Conservation (phyloP, 2,888 invertebrate species). For the Anagyrus pseudococci region DNA sequence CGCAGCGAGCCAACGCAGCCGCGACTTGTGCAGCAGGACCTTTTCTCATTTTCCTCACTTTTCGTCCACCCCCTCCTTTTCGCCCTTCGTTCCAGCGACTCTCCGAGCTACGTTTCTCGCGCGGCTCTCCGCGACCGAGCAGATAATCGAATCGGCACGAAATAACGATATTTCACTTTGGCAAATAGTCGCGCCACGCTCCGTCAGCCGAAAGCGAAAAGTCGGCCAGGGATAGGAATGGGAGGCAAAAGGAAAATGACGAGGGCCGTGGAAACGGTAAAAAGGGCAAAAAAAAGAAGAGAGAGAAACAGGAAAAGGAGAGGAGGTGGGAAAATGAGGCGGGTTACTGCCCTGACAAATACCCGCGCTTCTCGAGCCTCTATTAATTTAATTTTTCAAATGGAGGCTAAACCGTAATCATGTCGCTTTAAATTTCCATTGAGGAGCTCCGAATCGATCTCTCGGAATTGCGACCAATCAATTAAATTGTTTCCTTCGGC, state of each 20-base stretch:
- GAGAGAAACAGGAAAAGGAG: too few relatives aligned
- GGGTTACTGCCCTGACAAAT: constrained; percentile 8
- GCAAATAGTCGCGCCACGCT: constrained; percentile 32
- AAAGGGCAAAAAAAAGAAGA: too few relatives aligned
- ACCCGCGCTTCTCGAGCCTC: constrained; percentile 2
- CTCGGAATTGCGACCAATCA: too few relatives aligned
- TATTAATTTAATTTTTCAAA: constrained; percentile 25
- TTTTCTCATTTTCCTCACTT: too few relatives aligned
- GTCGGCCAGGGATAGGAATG: neutral
- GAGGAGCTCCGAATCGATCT: too few relatives aligned
- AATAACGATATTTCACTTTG: constrained; percentile 37
- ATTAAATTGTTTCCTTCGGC: too few relatives aligned
- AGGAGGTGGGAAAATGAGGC: constrained; percentile 2
- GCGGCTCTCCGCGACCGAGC: too few relatives aligned
- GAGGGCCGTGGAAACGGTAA: neutral
- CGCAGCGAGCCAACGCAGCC: constrained; percentile 19
- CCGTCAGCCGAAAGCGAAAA: neutral
- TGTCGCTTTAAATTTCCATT: constrained; percentile 6
- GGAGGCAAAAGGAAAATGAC: neutral
- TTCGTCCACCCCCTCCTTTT: too few relatives aligned
- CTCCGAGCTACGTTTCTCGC: too few relatives aligned
- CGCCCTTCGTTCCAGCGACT: too few relatives aligned
- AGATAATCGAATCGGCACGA: constrained; percentile 34
- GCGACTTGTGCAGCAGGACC: too few relatives aligned
- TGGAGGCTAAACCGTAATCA: neutral